Percentiles rank a stretch among this genome's conserved stretches.
phyloP scores from a whole-genome alignment of 1,140 invertebrate genomes.

The Sitophilus oryzae region DNA sequence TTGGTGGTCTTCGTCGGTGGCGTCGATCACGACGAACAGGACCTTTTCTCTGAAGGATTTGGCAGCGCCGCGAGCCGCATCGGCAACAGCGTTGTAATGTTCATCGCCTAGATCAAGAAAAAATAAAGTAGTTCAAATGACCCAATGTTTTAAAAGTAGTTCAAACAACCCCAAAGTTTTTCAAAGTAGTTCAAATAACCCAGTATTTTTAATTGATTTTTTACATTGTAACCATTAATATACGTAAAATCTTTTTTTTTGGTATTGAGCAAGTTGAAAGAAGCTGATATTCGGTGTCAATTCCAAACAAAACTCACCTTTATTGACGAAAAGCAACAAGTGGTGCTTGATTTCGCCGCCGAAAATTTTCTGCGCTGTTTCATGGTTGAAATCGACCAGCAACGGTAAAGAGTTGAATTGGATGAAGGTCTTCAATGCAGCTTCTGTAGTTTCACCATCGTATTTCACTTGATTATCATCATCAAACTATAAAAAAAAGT shows the following conservation, averaged over 20 bases:
- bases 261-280: no score
- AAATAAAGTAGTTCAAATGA: no score
- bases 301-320: constrained; percentile 60
- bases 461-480: constrained; percentile 80
- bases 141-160: no score
- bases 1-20: constrained; percentile 91
- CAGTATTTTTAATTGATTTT: no score
- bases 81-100: constrained; percentile 67
- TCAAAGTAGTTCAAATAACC: no score
- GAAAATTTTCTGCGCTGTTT: constrained; percentile 96
- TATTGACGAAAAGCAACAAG: constrained; percentile 90
- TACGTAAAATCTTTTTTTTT: no score
- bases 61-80: constrained; percentile 72
- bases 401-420: constrained; percentile 80
- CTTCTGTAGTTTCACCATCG: constrained; percentile 63
- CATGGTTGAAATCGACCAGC: constrained; percentile 96
- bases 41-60: constrained; percentile 86
- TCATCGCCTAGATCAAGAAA: no score
- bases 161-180: no score
- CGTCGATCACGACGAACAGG: constrained; percentile 93
- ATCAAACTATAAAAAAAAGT: constrained; percentile 83
- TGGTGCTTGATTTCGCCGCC: constrained; percentile 96
- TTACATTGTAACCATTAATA: no score
- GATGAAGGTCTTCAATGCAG: constrained; percentile 78
- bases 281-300: no score